Conservation (phyloP, 2,888 invertebrate species). For the Acronicta psi region DNA sequence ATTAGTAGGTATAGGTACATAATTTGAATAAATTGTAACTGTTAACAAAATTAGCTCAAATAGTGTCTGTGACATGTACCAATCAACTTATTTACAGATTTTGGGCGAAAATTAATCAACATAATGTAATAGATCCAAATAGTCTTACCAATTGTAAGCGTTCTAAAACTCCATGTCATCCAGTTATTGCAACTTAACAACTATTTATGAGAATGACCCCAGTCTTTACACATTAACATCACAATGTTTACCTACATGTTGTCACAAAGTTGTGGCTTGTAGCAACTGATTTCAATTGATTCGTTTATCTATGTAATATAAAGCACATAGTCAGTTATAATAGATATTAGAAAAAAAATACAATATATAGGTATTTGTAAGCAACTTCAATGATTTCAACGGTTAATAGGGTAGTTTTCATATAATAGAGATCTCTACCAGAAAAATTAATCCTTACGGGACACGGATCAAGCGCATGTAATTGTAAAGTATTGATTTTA, state of each 20-base stretch:
- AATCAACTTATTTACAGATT: constrained; percentile 73
- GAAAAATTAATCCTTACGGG: no score
- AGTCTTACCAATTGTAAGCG: constrained; percentile 56
- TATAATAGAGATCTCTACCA: no score
- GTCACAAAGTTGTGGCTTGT: neutral
- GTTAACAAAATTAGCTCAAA: constrained; percentile 70
- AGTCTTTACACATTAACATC: neutral
- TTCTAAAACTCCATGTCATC: constrained; percentile 31
- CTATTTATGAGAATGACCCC: neutral
- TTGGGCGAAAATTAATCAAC: constrained; percentile 59
- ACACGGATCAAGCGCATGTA: no score
- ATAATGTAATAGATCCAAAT: constrained; percentile 54
- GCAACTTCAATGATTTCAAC: no score
- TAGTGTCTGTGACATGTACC: constrained; percentile 57
- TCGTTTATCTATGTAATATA: no score
- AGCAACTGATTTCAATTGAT: neutral
- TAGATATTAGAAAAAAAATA: no score
- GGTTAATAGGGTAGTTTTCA: no score
- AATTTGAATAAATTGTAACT: constrained; percentile 75
- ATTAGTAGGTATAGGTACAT: constrained; percentile 80
- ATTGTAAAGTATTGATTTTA: no score
- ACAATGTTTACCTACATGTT: neutral
- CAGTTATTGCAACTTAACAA: constrained; percentile 14
- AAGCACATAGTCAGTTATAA: no score
- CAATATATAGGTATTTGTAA: no score